These are phyloP conservation scores for Galeruca laticollis DNA, from an alignment of 2,888 invertebrate species.

Conservation along the genomic window DNA sequence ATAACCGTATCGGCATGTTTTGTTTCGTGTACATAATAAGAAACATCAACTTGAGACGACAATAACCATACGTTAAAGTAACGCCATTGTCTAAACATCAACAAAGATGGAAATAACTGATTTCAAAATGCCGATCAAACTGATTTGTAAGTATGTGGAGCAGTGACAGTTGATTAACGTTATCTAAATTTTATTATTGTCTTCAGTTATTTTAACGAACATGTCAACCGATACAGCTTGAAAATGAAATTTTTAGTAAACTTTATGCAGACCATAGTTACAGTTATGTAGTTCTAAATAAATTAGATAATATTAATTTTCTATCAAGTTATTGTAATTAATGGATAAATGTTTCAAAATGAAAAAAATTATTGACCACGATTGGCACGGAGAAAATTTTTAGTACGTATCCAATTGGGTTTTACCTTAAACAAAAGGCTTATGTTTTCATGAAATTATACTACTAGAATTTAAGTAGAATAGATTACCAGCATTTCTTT, in stretches of 20 bases:
- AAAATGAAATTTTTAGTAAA: constrained; percentile 4
- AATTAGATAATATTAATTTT: too few species aligned
- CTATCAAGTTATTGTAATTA: too few species aligned
- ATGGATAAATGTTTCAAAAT: too few species aligned
- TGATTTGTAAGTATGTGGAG: constrained; percentile 40
- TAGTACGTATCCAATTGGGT: too few species aligned
- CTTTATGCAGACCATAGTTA: not conserved
- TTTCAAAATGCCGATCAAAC: constrained; percentile 44
- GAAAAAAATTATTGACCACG: too few species aligned
- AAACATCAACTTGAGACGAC: constrained; percentile 35
- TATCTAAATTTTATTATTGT: constrained; percentile 36
- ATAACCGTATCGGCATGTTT: constrained; percentile 24
- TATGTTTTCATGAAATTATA: too few species aligned
- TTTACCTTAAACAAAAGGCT: too few species aligned
- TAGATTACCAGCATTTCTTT: too few species aligned
- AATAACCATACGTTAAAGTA: constrained; percentile 26
- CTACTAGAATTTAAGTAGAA: too few species aligned
- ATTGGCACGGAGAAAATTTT: too few species aligned
- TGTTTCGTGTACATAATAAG: constrained; percentile 32
- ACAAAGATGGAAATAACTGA: constrained; percentile 43
- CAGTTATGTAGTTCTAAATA: too few species aligned
- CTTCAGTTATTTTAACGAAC: not conserved
- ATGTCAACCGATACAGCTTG: not conserved
- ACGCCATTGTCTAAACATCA: constrained; percentile 38
- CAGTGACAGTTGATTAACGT: constrained; percentile 38